Evolutionary conservation across 2,888 invertebrate species (phyloP).

Genomic region (Beris morrisii): DNA sequence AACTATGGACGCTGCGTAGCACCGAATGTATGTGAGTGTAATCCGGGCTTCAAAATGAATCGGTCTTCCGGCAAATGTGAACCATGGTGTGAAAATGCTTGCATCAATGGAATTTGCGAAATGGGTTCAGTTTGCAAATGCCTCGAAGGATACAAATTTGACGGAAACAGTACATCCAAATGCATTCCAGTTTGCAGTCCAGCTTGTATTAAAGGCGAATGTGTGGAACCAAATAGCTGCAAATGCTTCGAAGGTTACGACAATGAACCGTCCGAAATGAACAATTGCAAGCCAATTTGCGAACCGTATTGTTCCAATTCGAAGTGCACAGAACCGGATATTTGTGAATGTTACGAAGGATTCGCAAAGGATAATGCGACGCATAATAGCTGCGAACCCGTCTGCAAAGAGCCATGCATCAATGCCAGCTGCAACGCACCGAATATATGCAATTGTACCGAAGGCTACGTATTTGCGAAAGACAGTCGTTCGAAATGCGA

Average conservation of each 20-base stretch:
- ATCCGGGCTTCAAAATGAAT: background rate
- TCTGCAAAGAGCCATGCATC: constrained; percentile 45
- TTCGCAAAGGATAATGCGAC: constrained; percentile 35
- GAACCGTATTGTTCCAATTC: constrained; percentile 45
- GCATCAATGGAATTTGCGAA: constrained; percentile 51
- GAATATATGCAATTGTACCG: constrained; percentile 43
- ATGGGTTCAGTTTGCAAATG: constrained; percentile 45
- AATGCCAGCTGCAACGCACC: constrained; percentile 47
- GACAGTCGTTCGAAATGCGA: constrained; percentile 39
- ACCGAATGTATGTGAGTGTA: background rate
- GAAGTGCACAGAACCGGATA: constrained; percentile 44
- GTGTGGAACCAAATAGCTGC: constrained; percentile 55
- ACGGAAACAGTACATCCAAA: background rate
- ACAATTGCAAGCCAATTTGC: constrained; percentile 50
- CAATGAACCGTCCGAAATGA: constrained; percentile 45
- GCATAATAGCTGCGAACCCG: constrained; percentile 32
- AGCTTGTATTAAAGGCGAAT: constrained; percentile 47
- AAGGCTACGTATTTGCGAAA: constrained; percentile 46
- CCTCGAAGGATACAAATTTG: background rate
- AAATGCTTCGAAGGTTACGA: constrained; percentile 57
- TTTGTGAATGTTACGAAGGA: constrained; percentile 47
- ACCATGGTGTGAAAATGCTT: constrained; percentile 47
- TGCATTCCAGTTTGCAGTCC: constrained; percentile 36
- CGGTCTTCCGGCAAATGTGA: constrained; percentile 40
- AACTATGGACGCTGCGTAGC: no score